Evolutionary conservation across 2,797 vertebrate genomes (phyloP), one percentile per base, ranked within the genome.

Genomic region (Bovichtus diacanthus): DNA sequence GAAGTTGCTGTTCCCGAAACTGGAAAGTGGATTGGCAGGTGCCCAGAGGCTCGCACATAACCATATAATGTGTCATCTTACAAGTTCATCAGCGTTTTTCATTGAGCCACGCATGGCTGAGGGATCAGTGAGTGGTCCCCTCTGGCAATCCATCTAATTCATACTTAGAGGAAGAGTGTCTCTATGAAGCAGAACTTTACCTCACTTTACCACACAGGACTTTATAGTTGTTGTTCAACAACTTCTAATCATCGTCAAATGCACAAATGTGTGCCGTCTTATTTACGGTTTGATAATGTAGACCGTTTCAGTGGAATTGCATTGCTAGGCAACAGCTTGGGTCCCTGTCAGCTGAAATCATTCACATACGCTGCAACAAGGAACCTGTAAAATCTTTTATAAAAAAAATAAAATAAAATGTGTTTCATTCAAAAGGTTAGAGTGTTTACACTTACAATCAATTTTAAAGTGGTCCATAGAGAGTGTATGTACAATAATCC

Each of bases 41-140:
- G 2, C 34, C 49, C 61, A 70, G 50, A 60, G 44, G 54, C 67
- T 76, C 50, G 67, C 36, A 72, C 47, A 66, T 54, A 69, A 66
- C 50, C 78, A 56, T 46, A 69, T 68, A 76, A 76, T 74, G 59
- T 73, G 61, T 77, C 75, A 79, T 60, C 27, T 9, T 65, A 61
- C 41, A 62, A 67, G 74, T 69, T 50, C 56, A 71, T 58, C 53
- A 34, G 51, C 16, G 8, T 81, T 53, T 76, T 76, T 68, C 59
- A 73, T 31, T 53, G 79, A 75, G 54, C 63, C 39, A 46, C 3
- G n/a, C 1, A 0, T 44, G 65, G 25, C 31, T 34, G 44, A 60
- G 47, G 46, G 51, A 74, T 64, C 65, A 47, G 10, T 50, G 47
- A 70, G 36, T 9, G 11, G 15, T 19, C 21, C 61, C 41, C 25